phyloP scores from a whole-genome alignment of 1,140 invertebrate genomes.

The Leguminivora glycinivorella region DNA sequence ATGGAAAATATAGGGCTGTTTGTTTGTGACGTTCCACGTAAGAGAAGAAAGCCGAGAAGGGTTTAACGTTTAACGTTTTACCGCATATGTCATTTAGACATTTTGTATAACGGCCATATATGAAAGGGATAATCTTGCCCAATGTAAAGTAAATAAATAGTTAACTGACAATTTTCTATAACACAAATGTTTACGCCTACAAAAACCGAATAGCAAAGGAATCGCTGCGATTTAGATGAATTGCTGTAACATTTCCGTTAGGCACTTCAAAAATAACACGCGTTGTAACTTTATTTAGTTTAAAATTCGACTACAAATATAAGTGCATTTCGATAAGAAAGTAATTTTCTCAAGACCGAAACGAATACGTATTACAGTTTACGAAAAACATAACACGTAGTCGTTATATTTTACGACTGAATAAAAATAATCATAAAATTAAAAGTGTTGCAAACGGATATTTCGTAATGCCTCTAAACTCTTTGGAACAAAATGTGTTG shows the following conservation, averaged over 20 bases:
- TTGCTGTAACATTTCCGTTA: background rate
- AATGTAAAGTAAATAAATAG: too few relatives aligned
- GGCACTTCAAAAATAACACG: background rate
- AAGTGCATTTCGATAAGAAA: background rate
- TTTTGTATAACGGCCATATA: too few relatives aligned
- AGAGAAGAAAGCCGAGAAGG: too few relatives aligned
- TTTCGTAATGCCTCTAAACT: background rate
- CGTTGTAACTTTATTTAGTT: background rate
- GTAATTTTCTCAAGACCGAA: background rate
- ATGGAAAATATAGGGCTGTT: too few relatives aligned
- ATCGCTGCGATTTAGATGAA: background rate
- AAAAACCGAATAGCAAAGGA: background rate
- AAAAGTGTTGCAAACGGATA: background rate
- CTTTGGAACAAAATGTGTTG: conserved; percentile 19
- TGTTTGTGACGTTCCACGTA: too few relatives aligned
- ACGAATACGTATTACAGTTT: conserved; percentile 10
- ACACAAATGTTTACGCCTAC: background rate
- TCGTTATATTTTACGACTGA: background rate
- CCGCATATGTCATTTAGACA: too few relatives aligned
- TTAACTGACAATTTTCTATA: too few relatives aligned
- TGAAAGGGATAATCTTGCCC: too few relatives aligned
- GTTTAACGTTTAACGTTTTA: too few relatives aligned
- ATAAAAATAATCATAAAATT: conserved; percentile 10
- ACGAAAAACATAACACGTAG: background rate
- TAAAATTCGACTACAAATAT: background rate